These are phyloP conservation scores for Zosterops hypoxanthus DNA, from an alignment of 2,113 vertebrate genomes.

Conservation along the genomic window DNA sequence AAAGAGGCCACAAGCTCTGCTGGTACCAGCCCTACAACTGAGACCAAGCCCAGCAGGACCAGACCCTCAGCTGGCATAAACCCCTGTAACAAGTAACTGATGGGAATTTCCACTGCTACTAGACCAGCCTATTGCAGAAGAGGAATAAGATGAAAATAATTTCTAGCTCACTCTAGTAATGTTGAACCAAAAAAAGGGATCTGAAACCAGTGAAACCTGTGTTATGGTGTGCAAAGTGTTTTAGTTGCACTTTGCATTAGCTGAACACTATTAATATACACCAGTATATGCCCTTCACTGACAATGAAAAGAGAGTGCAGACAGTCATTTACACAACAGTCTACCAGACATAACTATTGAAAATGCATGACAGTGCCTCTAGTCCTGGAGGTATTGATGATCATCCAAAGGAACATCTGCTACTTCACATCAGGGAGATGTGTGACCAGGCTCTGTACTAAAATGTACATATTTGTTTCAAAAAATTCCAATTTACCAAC, in stretches of 20 bases:
- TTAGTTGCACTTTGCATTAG: background rate
- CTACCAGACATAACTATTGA: background rate
- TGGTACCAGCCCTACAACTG: background rate
- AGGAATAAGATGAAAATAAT: background rate
- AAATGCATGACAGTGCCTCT: background rate
- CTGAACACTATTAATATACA: too few relatives aligned
- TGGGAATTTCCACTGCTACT: background rate
- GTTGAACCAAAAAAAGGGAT: background rate
- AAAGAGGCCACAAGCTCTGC: background rate
- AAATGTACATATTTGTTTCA: background rate
- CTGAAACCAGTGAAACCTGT: background rate
- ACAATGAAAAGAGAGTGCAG: background rate
- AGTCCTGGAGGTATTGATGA: background rate
- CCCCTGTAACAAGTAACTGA: background rate
- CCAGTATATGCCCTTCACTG: background rate
- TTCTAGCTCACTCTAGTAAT: background rate
- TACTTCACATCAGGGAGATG: background rate
- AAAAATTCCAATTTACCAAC: background rate
- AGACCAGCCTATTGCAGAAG: background rate
- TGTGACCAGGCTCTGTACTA: background rate
- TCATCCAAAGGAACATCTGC: background rate
- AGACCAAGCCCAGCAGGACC: background rate
- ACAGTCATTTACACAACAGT: background rate
- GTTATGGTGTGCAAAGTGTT: background rate
- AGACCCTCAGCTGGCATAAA: background rate